phyloP scores from a whole-genome alignment of 1,140 invertebrate species.

The Plutomurus gul region DNA sequence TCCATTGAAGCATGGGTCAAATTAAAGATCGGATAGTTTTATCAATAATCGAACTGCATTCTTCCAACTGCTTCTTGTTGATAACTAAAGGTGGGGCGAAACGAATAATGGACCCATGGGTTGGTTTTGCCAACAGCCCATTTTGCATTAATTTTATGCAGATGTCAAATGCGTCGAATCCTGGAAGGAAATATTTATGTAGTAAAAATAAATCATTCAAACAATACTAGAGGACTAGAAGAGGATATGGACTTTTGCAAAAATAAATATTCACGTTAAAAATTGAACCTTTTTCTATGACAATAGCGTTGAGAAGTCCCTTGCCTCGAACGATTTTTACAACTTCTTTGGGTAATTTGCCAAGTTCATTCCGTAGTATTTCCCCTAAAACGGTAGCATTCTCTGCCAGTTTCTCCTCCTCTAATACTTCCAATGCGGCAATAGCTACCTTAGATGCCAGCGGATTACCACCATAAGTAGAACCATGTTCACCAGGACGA shows the following conservation, averaged over 20 bases:
- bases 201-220: background rate
- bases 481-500: slow-evolving; percentile 93
- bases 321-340: slow-evolving; percentile 83
- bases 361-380: slow-evolving; percentile 75
- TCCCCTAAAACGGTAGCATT: slow-evolving; percentile 82
- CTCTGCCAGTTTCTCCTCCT: slow-evolving; percentile 87
- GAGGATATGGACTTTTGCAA: too few relatives aligned
- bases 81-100: slow-evolving; percentile 93
- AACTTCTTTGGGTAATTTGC: slow-evolving; percentile 71
- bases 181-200: slow-evolving; percentile 58
- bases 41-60: slow-evolving; percentile 83
- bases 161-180: slow-evolving; percentile 85
- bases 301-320: slow-evolving; percentile 93
- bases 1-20: too few relatives aligned
- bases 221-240: background rate
- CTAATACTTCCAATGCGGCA: slow-evolving; percentile 74
- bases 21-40: slow-evolving; percentile 60
- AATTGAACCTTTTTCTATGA: slow-evolving; percentile 76
- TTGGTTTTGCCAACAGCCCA: slow-evolving; percentile 93
- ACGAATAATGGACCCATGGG: slow-evolving; percentile 91
- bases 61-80: slow-evolving; percentile 75
- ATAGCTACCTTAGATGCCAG: slow-evolving; percentile 85
- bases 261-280: background rate
- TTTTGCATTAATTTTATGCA: slow-evolving; percentile 83
- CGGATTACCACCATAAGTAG: slow-evolving; percentile 98